phyloP scores from a whole-genome alignment of 1,140 invertebrate genomes.

The Psilanteris sp. region DNA sequence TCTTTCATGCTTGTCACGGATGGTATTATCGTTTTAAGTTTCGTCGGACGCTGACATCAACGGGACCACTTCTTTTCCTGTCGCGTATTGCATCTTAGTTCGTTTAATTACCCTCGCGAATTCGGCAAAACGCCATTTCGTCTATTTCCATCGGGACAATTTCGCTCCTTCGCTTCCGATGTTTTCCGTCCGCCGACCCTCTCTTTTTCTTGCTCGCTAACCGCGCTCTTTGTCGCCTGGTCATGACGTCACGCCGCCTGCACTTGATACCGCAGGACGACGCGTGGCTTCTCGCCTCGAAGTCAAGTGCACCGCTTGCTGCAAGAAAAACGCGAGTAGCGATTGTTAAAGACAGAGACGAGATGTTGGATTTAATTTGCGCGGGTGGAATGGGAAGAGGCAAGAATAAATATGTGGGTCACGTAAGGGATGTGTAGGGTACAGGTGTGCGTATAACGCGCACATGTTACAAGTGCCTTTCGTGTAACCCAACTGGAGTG shows the following conservation, averaged over 20 bases:
- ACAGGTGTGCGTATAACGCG: conserved; percentile 7
- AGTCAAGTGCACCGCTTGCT: conserved; percentile 53
- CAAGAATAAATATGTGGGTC: conserved; percentile 31
- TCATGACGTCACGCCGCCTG: conserved; percentile 71
- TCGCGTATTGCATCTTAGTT: no score
- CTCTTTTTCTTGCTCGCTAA: conserved; percentile 40
- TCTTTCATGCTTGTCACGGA: no score
- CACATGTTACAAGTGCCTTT: conserved; percentile 3
- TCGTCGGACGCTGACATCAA: no score
- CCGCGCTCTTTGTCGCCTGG: conserved; percentile 69
- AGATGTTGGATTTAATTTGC: conserved; percentile 46
- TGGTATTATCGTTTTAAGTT: no score
- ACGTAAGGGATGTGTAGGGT: conserved; percentile 25
- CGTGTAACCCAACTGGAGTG: not conserved
- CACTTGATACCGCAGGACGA: conserved; percentile 71
- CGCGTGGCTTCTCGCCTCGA: conserved; percentile 60
- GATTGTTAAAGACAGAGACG: conserved; percentile 42
- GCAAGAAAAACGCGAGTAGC: conserved; percentile 49
- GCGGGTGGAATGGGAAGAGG: not conserved
- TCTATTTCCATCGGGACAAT: conserved; percentile 23
- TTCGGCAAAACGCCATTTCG: no score
- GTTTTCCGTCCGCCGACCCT: conserved; percentile 18
- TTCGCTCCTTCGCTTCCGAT: conserved; percentile 46
- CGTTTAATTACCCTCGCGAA: no score
- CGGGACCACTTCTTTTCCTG: no score